Base-by-base conservation (phyloP, 2,113 vertebrate species). In the Dissostichus mawsoni region DNA sequence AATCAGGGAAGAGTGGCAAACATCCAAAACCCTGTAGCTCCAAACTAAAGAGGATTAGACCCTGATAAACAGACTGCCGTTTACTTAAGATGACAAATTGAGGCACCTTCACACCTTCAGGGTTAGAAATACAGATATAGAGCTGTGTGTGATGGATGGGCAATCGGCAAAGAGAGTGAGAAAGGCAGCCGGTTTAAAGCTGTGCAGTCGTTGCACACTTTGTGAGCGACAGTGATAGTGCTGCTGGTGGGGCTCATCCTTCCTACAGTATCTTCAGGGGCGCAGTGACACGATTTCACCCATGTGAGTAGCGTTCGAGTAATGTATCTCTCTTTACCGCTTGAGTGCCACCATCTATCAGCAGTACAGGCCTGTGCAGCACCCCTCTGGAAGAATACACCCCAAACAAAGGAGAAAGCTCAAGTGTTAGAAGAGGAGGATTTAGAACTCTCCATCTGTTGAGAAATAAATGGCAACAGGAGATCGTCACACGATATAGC, bases 51-150 rank as follows among this genome's bases (percentile, higher is more conserved):
- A 74, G 67, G 79, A 88, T 88, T 70, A 87, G 70, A 57, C 51
- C 9, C 74, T 50, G 89, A 93, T 90, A 91, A 89, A 90, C 83
- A 91, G 73, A 82, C 81, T 62, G 56, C 55, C 88, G 90, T 94
- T 92, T 93, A 90, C 74, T 75, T 84, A 83, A 74, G 81, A 88
- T 87, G 89, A 91, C 80, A 91, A 91, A 87, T 86, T 81, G 87
- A 85, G 86, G 61, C 61, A n/a, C 81, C 73, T 80, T 90, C 82
- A 79, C 87, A 84, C 90, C 87, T 89, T 72, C 48, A 9, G 86
- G 82, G 82, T 87, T 89, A 87, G 65, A 74, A 84, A 80, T 66
- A 76, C 83, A 85, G 90, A 92, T 90, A 86, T 11, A 36, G 85
- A 89, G 81, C 76, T 82, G 76, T 76, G 69, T n/a, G 69, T 84